These are phyloP conservation scores for Nymphalis c-album DNA, from an alignment of 2,888 invertebrate genomes.

Conservation along the genomic window DNA sequence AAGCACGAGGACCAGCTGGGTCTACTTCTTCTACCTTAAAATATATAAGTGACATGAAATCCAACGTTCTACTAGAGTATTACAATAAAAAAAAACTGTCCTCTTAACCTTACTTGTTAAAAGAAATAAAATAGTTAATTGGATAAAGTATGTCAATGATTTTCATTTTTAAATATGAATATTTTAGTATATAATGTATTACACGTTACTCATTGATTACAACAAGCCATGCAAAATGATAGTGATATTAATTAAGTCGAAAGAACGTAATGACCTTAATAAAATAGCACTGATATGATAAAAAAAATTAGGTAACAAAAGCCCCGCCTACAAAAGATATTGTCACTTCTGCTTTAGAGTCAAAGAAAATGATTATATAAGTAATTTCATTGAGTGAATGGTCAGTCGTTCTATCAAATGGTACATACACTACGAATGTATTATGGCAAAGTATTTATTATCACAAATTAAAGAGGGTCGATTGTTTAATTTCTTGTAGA, in stretches of 20 bases:
- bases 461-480: no score
- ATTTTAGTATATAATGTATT: background rate
- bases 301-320: background rate
- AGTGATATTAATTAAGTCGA: slow-evolving; percentile 18
- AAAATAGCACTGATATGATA: background rate
- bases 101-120: no score
- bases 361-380: background rate
- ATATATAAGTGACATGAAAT: background rate
- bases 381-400: background rate
- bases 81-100: no score
- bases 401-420: no score
- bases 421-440: no score
- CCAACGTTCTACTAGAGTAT: no score
- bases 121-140: background rate
- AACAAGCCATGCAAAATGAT: slow-evolving; percentile 14
- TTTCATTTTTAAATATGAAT: background rate
- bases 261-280: slow-evolving; percentile 22
- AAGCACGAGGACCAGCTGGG: slow-evolving; percentile 92
- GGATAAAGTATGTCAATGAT: background rate
- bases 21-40: slow-evolving; percentile 87
- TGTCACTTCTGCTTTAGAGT: background rate
- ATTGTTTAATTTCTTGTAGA: no score
- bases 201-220: background rate
- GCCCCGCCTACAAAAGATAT: slow-evolving; percentile 11
- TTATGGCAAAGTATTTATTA: no score